Conservation (phyloP, 2,888 invertebrate species). For the Gandaritis pyraliata region DNA sequence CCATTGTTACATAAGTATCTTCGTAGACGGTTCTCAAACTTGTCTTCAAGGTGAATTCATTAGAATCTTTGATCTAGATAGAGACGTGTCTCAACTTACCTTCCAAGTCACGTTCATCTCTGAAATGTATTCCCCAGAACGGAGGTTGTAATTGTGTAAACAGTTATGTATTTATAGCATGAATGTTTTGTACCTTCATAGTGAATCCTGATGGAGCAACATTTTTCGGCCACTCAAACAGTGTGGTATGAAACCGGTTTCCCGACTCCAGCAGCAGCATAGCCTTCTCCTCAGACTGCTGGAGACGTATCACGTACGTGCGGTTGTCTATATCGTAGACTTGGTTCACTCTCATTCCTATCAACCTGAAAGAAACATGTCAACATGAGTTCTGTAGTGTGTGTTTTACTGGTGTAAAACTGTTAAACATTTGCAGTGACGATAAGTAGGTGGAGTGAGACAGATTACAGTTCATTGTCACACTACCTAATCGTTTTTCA, state of each 20-base stretch:
- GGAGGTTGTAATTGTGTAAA: conserved; percentile 24
- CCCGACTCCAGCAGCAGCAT: conserved; percentile 97
- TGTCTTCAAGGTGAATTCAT: conserved; percentile 1
- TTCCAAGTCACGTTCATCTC: conserved; percentile 19
- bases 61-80: conserved; percentile 10
- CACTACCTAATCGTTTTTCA: too few species aligned
- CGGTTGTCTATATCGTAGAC: conserved; percentile 99
- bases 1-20: too few species aligned
- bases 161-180: too few species aligned
- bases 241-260: conserved; percentile 95
- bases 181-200: conserved; percentile 90
- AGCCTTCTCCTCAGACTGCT: conserved; percentile 93
- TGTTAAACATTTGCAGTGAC: too few species aligned
- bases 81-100: conserved; percentile 9
- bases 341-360: conserved; percentile 97
- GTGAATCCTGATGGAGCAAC: conserved; percentile 97
- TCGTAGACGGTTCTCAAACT: not conserved
- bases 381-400: too few species aligned
- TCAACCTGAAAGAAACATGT: conserved; percentile 82
- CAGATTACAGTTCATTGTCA: too few species aligned
- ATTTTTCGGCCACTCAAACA: conserved; percentile 99
- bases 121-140: conserved; percentile 16
- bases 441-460: too few species aligned
- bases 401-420: too few species aligned
- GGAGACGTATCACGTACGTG: conserved; percentile 95